A percentile compares a stretch with the other conserved stretches of the same genome.
These are phyloP conservation scores for Prosopocoilus inquinatus DNA, from an alignment of 2,888 invertebrate genomes.

Conservation along the genomic window DNA sequence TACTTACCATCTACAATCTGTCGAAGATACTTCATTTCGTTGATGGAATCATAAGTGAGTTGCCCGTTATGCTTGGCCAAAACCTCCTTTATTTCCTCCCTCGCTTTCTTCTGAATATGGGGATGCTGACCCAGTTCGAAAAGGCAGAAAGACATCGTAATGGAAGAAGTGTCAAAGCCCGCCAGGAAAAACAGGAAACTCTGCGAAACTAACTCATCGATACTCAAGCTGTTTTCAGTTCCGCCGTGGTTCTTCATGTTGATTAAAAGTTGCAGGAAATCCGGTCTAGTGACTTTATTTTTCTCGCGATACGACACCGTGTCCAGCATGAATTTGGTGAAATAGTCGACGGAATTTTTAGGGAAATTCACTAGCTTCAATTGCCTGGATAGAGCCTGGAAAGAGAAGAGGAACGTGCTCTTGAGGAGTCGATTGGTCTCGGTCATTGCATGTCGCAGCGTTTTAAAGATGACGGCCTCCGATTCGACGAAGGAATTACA, in stretches of 20 bases:
- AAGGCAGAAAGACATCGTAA: slow-evolving; percentile 55
- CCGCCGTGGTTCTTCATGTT: slow-evolving; percentile 28
- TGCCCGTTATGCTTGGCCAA: slow-evolving; percentile 40
- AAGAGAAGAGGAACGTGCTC: slow-evolving; percentile 14
- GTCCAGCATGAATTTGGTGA: slow-evolving; percentile 29
- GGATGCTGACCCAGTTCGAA: slow-evolving; percentile 54
- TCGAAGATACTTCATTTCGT: slow-evolving; percentile 52
- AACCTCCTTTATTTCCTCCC: slow-evolving; percentile 43
- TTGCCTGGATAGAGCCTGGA: slow-evolving; percentile 17
- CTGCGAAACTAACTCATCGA: slow-evolving; percentile 50
- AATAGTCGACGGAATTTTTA: slow-evolving; percentile 30
- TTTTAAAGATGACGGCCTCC: slow-evolving; percentile 42
- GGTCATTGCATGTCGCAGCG: no score
- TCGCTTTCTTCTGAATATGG: slow-evolving; percentile 48
- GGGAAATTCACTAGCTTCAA: slow-evolving; percentile 25
- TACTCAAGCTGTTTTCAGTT: slow-evolving; percentile 23
- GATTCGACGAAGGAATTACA: slow-evolving; percentile 55
- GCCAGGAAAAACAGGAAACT: slow-evolving; percentile 59
- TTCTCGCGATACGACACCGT: slow-evolving; percentile 31
- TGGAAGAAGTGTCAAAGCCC: slow-evolving; percentile 62
- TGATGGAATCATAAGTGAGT: slow-evolving; percentile 46
- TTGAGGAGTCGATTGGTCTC: slow-evolving; percentile 15
- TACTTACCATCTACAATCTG: slow-evolving; percentile 24
- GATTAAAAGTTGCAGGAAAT: slow-evolving; percentile 46
- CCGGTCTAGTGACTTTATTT: slow-evolving; percentile 32